Percentiles rank a stretch among this genome's conserved stretches.
These are phyloP conservation scores for Thumatha senex DNA, from an alignment of 2,888 invertebrate species.

Conservation along the genomic window DNA sequence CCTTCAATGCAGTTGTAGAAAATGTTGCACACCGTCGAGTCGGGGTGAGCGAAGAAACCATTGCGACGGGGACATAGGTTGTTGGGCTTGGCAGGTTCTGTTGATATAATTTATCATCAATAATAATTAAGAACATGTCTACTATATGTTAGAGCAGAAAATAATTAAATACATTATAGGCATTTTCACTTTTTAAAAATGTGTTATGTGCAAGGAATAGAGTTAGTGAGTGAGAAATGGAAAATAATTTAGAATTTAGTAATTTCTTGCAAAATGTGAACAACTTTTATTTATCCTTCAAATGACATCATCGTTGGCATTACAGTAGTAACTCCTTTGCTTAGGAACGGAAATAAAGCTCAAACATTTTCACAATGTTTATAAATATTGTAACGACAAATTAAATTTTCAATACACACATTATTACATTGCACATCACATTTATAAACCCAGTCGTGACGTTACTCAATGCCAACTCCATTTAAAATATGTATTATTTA, in stretches of 20 bases:
- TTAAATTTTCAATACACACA: conserved; percentile 8
- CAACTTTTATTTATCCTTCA: too few species aligned
- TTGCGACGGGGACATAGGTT: conserved; percentile 91
- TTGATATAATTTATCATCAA: background rate
- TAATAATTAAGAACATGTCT: background rate
- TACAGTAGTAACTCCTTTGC: too few species aligned
- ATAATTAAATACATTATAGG: too few species aligned
- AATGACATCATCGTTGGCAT: too few species aligned
- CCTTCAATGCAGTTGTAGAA: conserved; percentile 96
- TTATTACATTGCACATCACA: conserved; percentile 21
- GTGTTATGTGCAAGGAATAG: too few species aligned
- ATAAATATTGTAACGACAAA: background rate
- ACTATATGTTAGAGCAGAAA: too few species aligned
- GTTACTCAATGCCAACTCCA: conserved; percentile 40
- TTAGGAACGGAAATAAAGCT: too few species aligned
- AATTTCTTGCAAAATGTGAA: too few species aligned
- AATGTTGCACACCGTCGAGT: conserved; percentile 90
- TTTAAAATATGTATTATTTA: conserved; percentile 33
- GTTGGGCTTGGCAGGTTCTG: conserved; percentile 90
- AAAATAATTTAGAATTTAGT: too few species aligned
- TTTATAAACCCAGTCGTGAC: conserved; percentile 21
- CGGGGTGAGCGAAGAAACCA: conserved; percentile 96
- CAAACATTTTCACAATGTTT: too few species aligned
- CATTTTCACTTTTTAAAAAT: too few species aligned
- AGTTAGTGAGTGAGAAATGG: too few species aligned